These are phyloP conservation scores for Sarcophaga carnaria DNA, from an alignment of 2,888 invertebrate genomes.

Conservation along the genomic window DNA sequence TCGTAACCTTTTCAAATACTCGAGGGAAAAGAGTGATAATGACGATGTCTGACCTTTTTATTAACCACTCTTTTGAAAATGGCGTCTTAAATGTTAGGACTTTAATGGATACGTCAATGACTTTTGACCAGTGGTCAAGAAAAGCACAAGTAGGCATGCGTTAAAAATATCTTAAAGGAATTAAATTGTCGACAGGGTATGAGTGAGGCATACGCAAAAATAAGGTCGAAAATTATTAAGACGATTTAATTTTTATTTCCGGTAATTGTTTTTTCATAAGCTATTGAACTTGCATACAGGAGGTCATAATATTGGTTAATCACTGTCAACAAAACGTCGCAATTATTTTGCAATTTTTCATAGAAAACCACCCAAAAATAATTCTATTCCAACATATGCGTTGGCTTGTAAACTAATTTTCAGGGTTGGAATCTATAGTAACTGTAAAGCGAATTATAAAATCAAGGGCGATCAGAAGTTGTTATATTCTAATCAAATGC, in stretches of 20 bases:
- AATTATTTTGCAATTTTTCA: constrained; percentile 80
- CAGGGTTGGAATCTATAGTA: constrained; percentile 54
- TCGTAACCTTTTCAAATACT: constrained; percentile 25
- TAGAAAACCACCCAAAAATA: constrained; percentile 68
- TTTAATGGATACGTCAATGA: constrained; percentile 71
- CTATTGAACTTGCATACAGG: constrained; percentile 70
- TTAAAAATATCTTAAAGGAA: constrained; percentile 61
- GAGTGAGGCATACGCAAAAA: constrained; percentile 6
- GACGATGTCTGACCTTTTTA: constrained; percentile 78
- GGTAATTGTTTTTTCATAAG: constrained; percentile 66
- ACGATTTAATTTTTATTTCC: constrained; percentile 23
- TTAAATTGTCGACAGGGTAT: constrained; percentile 59
- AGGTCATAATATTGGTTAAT: constrained; percentile 76
- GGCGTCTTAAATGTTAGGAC: constrained; percentile 70
- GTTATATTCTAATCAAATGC: too few species aligned
- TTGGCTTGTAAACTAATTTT: background rate
- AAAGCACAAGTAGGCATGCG: constrained; percentile 68
- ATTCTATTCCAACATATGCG: constrained; percentile 50
- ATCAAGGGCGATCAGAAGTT: too few species aligned
- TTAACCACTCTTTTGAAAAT: constrained; percentile 73
- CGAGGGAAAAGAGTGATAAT: constrained; percentile 78
- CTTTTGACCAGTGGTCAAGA: constrained; percentile 81
- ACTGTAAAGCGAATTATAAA: too few species aligned
- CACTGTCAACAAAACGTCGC: constrained; percentile 80
- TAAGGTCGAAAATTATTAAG: constrained; percentile 2